Conservation (phyloP, 2,888 invertebrate species). For the Cheilosia grossa region DNA sequence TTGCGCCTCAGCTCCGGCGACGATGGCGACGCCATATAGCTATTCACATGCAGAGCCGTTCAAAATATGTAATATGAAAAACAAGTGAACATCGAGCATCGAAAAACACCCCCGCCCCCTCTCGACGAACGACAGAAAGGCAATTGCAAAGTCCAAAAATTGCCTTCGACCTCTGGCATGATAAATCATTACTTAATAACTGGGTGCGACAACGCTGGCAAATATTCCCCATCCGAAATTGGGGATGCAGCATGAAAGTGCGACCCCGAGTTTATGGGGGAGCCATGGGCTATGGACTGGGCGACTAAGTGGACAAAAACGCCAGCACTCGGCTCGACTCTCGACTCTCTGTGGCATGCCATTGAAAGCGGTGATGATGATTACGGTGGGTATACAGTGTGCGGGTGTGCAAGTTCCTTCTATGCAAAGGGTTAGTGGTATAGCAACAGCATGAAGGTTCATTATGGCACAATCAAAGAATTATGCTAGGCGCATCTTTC, state of each 20-base stretch:
- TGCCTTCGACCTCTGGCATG: constrained; percentile 70
- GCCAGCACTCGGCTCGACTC: constrained; percentile 28
- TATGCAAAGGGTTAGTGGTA: constrained; percentile 24
- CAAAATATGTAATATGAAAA: constrained; percentile 63
- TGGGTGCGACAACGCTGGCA: constrained; percentile 75
- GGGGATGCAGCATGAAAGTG: constrained; percentile 48
- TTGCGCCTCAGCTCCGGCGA: constrained; percentile 4
- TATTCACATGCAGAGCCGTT: constrained; percentile 15
- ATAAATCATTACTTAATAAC: constrained; percentile 75
- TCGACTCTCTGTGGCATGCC: constrained; percentile 15
- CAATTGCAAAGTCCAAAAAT: constrained; percentile 74
- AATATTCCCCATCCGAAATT: constrained; percentile 72
- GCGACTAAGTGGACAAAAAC: constrained; percentile 49
- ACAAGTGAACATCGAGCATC: constrained; percentile 67
- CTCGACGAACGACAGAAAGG: constrained; percentile 33
- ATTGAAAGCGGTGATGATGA: constrained; percentile 37
- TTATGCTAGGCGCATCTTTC: constrained; percentile 33
- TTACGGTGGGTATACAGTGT: constrained; percentile 5
- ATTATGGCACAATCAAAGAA: constrained; percentile 69
- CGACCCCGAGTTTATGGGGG: constrained; percentile 18
- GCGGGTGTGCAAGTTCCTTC: constrained; percentile 31
- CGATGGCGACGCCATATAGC: constrained; percentile 18
- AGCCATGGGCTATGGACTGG: neutral
- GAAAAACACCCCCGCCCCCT: constrained; percentile 30
- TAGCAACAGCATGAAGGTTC: constrained; percentile 66